Percentiles rank a stretch among this genome's conserved stretches.
These are phyloP conservation scores for Ispidina picta DNA, from an alignment of 2,797 vertebrate species.

Conservation along the genomic window DNA sequence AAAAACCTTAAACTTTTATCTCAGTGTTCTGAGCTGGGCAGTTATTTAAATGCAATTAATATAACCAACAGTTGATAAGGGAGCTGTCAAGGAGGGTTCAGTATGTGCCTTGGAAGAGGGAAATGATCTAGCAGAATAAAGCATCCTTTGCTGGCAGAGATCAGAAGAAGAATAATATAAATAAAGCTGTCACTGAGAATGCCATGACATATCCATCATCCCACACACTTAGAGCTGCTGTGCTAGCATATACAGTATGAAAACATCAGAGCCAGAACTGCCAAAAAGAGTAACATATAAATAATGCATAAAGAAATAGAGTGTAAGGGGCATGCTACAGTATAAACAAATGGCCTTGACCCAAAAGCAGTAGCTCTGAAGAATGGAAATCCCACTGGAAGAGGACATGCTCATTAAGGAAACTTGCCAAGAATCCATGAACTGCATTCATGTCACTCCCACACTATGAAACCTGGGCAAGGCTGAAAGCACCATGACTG, in stretches of 20 bases:
- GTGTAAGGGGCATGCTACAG: neutral
- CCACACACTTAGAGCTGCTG: neutral
- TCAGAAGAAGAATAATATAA: slow-evolving; percentile 1
- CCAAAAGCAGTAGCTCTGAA: neutral
- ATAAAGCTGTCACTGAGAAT: slow-evolving; percentile 1
- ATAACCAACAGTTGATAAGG: slow-evolving; percentile 16
- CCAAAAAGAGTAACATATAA: neutral
- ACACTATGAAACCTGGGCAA: neutral
- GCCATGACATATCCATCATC: neutral
- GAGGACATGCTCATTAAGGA: neutral
- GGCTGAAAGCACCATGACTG: neutral
- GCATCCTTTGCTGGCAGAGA: neutral
- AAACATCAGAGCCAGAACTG: neutral
- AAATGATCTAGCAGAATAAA: slow-evolving; percentile 43
- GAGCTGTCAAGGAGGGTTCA: slow-evolving; percentile 24
- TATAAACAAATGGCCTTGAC: neutral
- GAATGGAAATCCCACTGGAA: neutral
- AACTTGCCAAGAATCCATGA: neutral
- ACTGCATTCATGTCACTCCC: neutral
- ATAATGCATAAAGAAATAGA: neutral
- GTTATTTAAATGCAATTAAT: slow-evolving; percentile 12
- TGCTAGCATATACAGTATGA: neutral
- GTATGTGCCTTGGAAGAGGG: slow-evolving; percentile 31
- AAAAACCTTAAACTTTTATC: slow-evolving; percentile 45
- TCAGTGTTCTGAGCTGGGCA: neutral